Evolutionary conservation across 2,797 vertebrate species (phyloP), one percentile per base, ranked within the genome.

Genomic region (Fratercula arctica): DNA sequence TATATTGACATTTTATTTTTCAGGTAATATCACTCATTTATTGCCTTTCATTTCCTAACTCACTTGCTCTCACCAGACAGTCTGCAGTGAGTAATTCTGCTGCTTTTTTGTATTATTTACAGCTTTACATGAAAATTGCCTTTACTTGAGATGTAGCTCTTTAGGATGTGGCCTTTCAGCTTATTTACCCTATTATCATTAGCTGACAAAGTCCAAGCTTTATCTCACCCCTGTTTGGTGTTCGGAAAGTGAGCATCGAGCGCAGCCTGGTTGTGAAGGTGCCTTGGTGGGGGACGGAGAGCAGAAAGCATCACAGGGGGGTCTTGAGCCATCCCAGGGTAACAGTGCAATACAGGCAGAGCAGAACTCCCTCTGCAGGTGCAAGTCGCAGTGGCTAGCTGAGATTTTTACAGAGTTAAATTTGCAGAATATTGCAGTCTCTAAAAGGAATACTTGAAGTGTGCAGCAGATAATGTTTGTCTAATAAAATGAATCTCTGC

Each of bases 1-100:
- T 92, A 48, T 69, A 64, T 63, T 93, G 91, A 85, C 88, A 94
- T 95, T 96, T 93, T 85, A 70, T 84, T 96, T 97, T 95, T 85
- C 78, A 83, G 64, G 64, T 80, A 77, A 35, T 87, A 51, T 39
- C 59, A 53, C 28, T 81, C 35, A 82, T 91, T 88, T 91, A 66
- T 77, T 93, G 28, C 66, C 54, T 93, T 88, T 50, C 66, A 85
- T 79, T 90, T 88, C 24, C n/a, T 37, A 85, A n/a, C 28, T 74
- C 60, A 16, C 29, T 82, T 13, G 3, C 24, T 87, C 25, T 89
- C 70, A 73, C 19, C 43, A 70, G 37, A 35, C 23, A 74, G 15
- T 77, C 73, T 93, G 37, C 43, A 89, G 29, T 24, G 17, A 76
- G 37, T 57, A 90, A 72, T 77, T 84, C 51, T 87, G 6, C 21